Conservation (phyloP, 2,113 vertebrate species). For the Lepus europaeus region DNA sequence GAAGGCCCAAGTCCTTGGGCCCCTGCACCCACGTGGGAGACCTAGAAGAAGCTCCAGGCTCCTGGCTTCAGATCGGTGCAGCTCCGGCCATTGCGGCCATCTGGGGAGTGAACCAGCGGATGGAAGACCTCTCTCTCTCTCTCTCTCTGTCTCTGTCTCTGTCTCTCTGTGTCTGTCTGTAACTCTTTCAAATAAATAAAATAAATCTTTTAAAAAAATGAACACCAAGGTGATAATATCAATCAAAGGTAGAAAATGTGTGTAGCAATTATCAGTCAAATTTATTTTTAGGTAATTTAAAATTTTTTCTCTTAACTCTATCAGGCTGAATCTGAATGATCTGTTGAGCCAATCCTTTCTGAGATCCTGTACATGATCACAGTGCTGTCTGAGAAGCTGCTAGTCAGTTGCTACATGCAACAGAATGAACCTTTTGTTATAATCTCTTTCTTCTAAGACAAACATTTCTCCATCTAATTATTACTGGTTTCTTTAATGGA, state of each 20-base stretch:
- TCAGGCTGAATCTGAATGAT: slow-evolving; percentile 7
- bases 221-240: slow-evolving; percentile 22
- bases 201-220: not conserved
- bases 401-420: slow-evolving; percentile 2
- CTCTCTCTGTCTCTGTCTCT: no score
- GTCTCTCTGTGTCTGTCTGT: no score
- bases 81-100: no score
- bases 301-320: slow-evolving; percentile 30
- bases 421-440: slow-evolving; percentile 42
- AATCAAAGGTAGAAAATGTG: not conserved
- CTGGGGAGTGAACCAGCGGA: no score
- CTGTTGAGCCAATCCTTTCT: not conserved
- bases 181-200: no score
- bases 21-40: no score
- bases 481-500: slow-evolving; percentile 13
- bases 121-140: no score
- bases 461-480: not conserved
- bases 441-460: not conserved
- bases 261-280: not conserved
- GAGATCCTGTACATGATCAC: not conserved
- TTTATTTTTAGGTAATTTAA: slow-evolving; percentile 46
- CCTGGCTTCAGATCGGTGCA: no score
- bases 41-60: no score
- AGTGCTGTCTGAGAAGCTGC: slow-evolving; percentile 28
- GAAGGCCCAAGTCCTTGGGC: no score